Conservation (phyloP, 2,888 invertebrate species). For the Phragmatobia fuliginosa region DNA sequence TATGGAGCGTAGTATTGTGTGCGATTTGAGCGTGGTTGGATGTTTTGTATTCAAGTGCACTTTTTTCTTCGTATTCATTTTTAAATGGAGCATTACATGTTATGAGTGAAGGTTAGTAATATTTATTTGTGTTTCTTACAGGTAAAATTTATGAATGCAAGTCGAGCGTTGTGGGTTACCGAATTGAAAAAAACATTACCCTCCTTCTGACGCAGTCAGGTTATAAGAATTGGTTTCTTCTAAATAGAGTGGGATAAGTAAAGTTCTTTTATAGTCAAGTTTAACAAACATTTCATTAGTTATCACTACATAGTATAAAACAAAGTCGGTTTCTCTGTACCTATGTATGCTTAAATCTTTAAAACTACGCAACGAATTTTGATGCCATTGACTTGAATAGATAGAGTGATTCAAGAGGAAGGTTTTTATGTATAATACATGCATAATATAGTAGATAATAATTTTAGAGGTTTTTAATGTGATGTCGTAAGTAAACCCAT, state of each 20-base stretch:
- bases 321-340: too few species aligned
- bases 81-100: not conserved
- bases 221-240: not conserved
- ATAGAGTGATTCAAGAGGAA: too few species aligned
- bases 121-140: not conserved
- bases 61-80: not conserved
- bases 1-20: slow-evolving; percentile 32
- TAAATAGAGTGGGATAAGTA: not conserved
- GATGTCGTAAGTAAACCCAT: too few species aligned
- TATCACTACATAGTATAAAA: too few species aligned
- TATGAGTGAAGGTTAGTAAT: not conserved
- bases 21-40: slow-evolving; percentile 22
- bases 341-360: too few species aligned
- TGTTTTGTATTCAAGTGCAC: not conserved
- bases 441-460: too few species aligned
- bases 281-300: not conserved
- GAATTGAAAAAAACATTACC: not conserved
- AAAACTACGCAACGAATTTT: too few species aligned
- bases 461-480: too few species aligned
- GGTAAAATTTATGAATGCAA: not conserved
- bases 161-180: not conserved
- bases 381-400: too few species aligned
- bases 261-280: too few species aligned
- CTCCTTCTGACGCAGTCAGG: too few species aligned
- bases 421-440: too few species aligned